A percentile compares a stretch with the other conserved stretches of the same genome.
Evolutionary conservation across 2,888 invertebrate genomes (phyloP).

Genomic region (Micropterix aruncella): DNA sequence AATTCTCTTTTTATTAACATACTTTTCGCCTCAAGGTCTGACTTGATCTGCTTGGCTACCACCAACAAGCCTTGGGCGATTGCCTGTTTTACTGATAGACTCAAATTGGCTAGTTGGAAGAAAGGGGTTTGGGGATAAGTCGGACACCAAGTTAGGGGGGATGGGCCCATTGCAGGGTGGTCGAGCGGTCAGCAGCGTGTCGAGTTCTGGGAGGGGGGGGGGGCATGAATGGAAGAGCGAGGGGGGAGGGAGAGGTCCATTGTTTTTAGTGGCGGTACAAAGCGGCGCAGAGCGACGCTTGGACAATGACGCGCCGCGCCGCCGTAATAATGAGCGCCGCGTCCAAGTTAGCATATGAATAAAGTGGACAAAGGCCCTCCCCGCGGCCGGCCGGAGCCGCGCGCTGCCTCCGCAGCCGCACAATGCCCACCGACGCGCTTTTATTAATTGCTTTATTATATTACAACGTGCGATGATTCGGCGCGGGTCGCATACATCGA

Average conservation of each 20-base stretch:
- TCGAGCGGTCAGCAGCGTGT: neutral
- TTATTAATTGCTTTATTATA: conserved; percentile 24
- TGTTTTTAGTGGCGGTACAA: neutral
- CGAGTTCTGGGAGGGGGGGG: neutral
- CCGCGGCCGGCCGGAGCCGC: conserved; percentile 9
- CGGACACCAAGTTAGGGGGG: too few relatives aligned
- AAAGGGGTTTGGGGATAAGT: too few relatives aligned
- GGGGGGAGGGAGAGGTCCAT: too few relatives aligned
- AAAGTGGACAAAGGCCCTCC: conserved; percentile 27
- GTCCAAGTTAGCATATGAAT: conserved; percentile 35
- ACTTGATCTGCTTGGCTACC: too few relatives aligned
- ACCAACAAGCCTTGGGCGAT: too few relatives aligned
- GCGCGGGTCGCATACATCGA: too few relatives aligned
- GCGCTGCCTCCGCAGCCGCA: conserved; percentile 15
- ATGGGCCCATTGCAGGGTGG: neutral
- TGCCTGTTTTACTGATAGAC: too few relatives aligned
- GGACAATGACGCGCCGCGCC: neutral
- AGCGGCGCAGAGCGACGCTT: neutral
- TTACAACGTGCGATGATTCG: conserved; percentile 2
- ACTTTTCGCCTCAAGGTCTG: too few relatives aligned
- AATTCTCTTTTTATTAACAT: too few relatives aligned
- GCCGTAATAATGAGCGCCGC: neutral
- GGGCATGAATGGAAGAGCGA: neutral
- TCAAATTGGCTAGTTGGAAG: too few relatives aligned
- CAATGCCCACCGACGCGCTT: conserved; percentile 22